Evolutionary conservation across 2,888 invertebrate genomes (phyloP), one percentile per base, ranked within the genome.

Genomic region (Cepaea hortensis): DNA sequence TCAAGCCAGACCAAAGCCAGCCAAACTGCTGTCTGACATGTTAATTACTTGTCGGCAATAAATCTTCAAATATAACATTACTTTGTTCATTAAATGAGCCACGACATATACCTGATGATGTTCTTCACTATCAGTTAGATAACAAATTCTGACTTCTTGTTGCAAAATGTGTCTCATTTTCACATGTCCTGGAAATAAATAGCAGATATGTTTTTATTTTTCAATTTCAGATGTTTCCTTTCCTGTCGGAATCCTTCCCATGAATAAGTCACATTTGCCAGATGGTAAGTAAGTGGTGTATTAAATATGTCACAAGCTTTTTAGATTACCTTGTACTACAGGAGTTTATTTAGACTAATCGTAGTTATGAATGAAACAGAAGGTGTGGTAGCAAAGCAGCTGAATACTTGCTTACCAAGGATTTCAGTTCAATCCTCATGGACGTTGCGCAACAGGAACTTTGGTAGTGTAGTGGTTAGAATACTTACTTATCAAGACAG

Each of bases 181-280:
- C 23, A 46, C 20, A 50, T 50, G 35, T 35, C 35, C 35, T 35
- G 13, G 7, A 80, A n/a, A 3, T 13, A 6, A 20, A 13, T 1
- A 55, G 0, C 3, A 50, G 35, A 46, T 35, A 35, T 35, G 35
- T 35, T 35, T 35, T 35, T 35, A 50, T 65, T 76, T 81, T 61
- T n/a, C 3, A 73, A 61, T 86, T 81, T 82, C 88, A 90, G 90
- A 90, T 85, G 90, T 90, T 23, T 88, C 90, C 3, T 90, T 89
- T 84, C 90, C 90, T 84, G 89, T 89, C 35, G 89, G 89, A 20
- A 88, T 89, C 46, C 77, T 90, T n/a, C 88, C 88, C 0, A 80
- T 84, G 83, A 90, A 89, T 86, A 75, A 65, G 70, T 87, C 88
- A 3, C 68, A 82, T 15, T 65, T 83, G 7, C 80, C 73, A 23